A percentile compares a stretch with the other conserved stretches of the same genome.
phyloP scores from a whole-genome alignment of 2,113 vertebrate genomes.

The Grantiella picta region DNA sequence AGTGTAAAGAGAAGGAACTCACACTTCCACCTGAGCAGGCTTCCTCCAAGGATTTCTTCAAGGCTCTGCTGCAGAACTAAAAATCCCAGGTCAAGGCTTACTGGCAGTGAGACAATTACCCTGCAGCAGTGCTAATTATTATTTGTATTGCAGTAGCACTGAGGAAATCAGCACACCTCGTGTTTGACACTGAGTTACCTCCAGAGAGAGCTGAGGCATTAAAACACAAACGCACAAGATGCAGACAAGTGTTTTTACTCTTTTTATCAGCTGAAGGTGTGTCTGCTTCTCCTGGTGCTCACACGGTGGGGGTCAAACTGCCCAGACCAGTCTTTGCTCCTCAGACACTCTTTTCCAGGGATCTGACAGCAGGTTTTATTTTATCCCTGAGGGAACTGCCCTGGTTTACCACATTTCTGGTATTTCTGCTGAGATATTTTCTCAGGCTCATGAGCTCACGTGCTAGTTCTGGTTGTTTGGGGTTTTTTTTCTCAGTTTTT shows the following conservation, averaged over 20 bases:
- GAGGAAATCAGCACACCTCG: background rate
- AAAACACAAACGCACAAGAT: background rate
- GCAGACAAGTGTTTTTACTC: background rate
- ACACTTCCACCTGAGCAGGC: background rate
- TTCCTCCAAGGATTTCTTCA: background rate
- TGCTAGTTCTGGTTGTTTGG: background rate
- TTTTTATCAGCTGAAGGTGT: background rate
- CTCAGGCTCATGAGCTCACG: background rate
- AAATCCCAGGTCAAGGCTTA: background rate
- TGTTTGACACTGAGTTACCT: background rate
- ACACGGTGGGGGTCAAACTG: accelerated
- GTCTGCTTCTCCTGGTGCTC: background rate
- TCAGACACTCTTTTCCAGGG: background rate
- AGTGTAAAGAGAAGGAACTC: accelerated
- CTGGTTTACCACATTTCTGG: background rate
- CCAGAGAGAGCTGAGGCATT: background rate
- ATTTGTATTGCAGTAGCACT: background rate
- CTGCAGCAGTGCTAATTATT: background rate
- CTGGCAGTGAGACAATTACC: background rate
- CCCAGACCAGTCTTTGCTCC: background rate
- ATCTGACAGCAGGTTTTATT: background rate
- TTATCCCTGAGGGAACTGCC: background rate
- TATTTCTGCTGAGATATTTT: background rate
- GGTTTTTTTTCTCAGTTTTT: background rate
- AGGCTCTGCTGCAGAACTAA: background rate